phyloP scores from a whole-genome alignment of 1,140 invertebrate species.

The Chironomus striatipennis region DNA sequence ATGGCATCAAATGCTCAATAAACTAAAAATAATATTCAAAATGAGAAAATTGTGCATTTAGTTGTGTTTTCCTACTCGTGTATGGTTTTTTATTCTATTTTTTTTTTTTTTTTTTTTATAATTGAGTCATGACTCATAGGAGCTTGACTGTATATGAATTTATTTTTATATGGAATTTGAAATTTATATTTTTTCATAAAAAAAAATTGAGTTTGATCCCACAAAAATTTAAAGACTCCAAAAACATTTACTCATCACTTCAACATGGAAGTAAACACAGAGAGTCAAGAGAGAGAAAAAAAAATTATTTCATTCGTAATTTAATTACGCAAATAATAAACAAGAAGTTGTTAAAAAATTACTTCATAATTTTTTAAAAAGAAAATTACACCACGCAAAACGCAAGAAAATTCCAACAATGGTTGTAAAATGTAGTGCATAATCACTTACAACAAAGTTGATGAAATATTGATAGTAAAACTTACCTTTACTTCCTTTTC shows the following conservation, averaged over 20 bases:
- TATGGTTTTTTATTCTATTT: no score
- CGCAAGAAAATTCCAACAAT: background rate
- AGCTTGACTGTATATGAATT: no score
- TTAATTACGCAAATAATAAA: constrained; percentile 23
- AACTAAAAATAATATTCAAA: background rate
- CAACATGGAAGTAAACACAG: constrained; percentile 5
- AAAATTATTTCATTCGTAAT: background rate
- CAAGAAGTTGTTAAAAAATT: constrained; percentile 6
- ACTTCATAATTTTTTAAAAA: background rate
- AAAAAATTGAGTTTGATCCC: no score
- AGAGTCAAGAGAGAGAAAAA: background rate
- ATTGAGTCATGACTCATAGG: no score
- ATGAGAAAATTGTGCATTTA: background rate
- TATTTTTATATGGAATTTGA: no score
- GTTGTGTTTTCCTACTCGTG: background rate
- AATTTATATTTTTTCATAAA: no score
- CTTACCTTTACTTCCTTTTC: constrained; percentile 43
- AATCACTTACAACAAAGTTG: background rate
- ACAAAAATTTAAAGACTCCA: no score
- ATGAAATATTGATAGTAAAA: constrained; percentile 24
- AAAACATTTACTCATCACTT: background rate
- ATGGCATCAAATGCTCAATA: background rate
- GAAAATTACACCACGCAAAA: background rate
- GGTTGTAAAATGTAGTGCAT: background rate
- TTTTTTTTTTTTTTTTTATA: no score